Percentiles rank a stretch among this genome's conserved stretches.
Conservation (phyloP, 2,113 vertebrate genomes). For the Gila orcuttii region DNA sequence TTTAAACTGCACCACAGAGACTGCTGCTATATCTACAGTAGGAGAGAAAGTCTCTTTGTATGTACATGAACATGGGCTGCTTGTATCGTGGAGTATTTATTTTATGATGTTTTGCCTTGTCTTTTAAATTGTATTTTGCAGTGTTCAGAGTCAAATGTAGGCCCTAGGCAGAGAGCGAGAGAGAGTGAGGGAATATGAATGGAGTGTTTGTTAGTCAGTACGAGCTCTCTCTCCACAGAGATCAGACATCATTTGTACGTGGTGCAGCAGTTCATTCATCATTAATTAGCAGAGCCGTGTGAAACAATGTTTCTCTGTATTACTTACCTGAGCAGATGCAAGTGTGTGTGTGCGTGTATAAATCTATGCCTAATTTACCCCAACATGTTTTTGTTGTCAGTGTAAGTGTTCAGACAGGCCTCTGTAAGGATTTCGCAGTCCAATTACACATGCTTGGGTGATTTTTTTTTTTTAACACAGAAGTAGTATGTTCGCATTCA, state of each 20-base stretch:
- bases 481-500: conserved; percentile 1
- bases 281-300: conserved; percentile 74
- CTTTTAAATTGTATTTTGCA: conserved; percentile 44
- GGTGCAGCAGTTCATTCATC: conserved; percentile 80
- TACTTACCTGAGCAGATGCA: conserved; percentile 69
- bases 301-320: conserved; percentile 78
- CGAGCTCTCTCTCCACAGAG: conserved; percentile 73
- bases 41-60: conserved; percentile 22
- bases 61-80: conserved; percentile 57
- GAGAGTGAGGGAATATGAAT: conserved; percentile 69
- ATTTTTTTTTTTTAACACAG: background rate
- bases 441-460: conserved; percentile 5
- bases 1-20: conserved; percentile 14
- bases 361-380: conserved; percentile 51
- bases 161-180: conserved; percentile 35
- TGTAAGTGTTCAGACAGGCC: conserved; percentile 30
- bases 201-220: conserved; percentile 77
- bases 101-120: conserved; percentile 41
- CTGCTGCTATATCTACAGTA: background rate
- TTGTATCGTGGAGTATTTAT: conserved; percentile 28
- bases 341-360: conserved; percentile 54
- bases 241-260: conserved; percentile 78
- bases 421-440: background rate
- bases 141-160: conserved; percentile 56
- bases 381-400: conserved; percentile 31